These are phyloP conservation scores for Erpornis zantholeuca DNA, from an alignment of 2,113 vertebrate genomes.

Conservation along the genomic window DNA sequence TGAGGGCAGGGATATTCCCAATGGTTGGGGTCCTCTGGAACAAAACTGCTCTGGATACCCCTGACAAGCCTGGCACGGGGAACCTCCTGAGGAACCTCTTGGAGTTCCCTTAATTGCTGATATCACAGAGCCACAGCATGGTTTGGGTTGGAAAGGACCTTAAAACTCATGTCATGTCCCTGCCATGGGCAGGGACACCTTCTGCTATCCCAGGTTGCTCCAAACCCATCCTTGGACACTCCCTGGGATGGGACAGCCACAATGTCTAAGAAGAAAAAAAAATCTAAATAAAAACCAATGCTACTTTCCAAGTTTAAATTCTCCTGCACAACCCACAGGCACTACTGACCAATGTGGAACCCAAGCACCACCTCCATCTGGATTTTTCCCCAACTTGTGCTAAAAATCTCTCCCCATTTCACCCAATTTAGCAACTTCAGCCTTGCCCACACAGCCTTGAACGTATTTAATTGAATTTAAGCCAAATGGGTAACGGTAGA, in stretches of 20 bases:
- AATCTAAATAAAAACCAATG: background rate
- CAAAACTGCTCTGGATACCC: background rate
- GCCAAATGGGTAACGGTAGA: conserved; percentile 29
- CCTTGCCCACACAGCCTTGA: background rate
- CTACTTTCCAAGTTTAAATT: background rate
- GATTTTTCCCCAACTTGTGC: background rate
- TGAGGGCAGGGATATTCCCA: background rate
- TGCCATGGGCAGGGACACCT: background rate
- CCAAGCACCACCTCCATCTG: background rate
- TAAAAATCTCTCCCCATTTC: background rate
- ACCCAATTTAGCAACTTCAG: background rate
- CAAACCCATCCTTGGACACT: background rate
- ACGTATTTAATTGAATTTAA: conserved; percentile 33
- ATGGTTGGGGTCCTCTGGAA: background rate
- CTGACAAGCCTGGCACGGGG: background rate
- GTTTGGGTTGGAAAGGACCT: background rate
- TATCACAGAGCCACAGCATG: background rate
- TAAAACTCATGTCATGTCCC: background rate
- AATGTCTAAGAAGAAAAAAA: background rate
- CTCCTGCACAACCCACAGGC: background rate
- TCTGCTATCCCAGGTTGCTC: background rate
- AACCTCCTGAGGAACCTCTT: background rate
- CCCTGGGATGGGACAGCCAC: background rate
- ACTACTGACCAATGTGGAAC: background rate
- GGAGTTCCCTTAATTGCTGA: background rate